phyloP scores from a whole-genome alignment of 2,797 vertebrate genomes.

The Acrocephalus scirpaceus region DNA sequence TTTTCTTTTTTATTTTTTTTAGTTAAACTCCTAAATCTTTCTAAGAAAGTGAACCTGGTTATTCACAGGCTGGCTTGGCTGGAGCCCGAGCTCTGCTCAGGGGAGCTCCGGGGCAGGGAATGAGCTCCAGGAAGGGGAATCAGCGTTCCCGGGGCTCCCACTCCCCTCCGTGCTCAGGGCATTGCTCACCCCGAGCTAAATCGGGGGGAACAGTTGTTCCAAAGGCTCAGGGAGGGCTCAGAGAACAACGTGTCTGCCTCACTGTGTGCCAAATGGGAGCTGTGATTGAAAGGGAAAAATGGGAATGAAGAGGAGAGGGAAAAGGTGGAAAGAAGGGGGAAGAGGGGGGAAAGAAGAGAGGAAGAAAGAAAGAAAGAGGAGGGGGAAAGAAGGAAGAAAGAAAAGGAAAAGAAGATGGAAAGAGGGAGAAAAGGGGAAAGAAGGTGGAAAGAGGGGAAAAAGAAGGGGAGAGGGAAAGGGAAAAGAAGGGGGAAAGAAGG shows the following conservation, averaged over 20 bases:
- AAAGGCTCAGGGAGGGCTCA: conserved; percentile 1
- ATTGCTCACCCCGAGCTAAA: background rate
- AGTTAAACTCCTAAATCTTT: too few relatives aligned
- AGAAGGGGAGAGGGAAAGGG: too few relatives aligned
- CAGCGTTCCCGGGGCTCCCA: background rate
- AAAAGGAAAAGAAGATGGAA: accelerated
- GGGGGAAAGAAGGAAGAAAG: accelerated
- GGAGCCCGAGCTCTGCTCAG: background rate
- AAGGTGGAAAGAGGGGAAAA: too few relatives aligned
- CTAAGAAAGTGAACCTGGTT: too few relatives aligned
- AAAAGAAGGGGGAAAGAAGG: too few relatives aligned
- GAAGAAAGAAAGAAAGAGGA: too few relatives aligned
- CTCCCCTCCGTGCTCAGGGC: background rate
- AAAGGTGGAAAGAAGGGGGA: accelerated
- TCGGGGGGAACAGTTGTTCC: background rate
- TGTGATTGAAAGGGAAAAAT: background rate
- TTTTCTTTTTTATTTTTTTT: too few relatives aligned
- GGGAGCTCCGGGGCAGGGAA: background rate
- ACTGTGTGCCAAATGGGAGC: background rate
- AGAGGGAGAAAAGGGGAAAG: accelerated
- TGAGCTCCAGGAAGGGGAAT: background rate
- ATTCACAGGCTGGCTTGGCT: background rate
- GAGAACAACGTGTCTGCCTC: background rate
- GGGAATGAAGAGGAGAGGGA: too few relatives aligned
- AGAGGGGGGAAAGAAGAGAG: accelerated